These are phyloP conservation scores for Cheilosia urbana DNA, from an alignment of 2,888 invertebrate genomes.

Conservation along the genomic window DNA sequence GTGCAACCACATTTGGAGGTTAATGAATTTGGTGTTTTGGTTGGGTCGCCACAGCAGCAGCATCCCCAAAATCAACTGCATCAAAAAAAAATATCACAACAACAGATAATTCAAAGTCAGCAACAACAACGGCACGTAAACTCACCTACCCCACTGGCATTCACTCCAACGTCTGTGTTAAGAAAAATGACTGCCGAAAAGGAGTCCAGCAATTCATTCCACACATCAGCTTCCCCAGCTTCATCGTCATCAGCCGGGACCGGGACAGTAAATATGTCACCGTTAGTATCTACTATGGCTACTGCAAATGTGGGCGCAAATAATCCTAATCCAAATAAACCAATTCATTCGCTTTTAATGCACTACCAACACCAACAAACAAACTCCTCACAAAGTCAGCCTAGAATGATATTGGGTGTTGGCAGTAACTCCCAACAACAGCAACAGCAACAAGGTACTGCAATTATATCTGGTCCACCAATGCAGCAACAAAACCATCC, in stretches of 20 bases:
- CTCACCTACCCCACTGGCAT: constrained; percentile 90
- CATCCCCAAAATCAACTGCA: constrained; percentile 61
- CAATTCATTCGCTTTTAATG: constrained; percentile 68
- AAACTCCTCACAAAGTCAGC: constrained; percentile 75
- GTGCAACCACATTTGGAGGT: constrained; percentile 43
- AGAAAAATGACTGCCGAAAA: constrained; percentile 97
- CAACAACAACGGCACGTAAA: constrained; percentile 79
- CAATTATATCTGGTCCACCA: constrained; percentile 65
- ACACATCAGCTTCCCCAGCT: constrained; percentile 51
- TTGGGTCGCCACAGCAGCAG: constrained; percentile 65
- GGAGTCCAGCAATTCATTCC: constrained; percentile 83
- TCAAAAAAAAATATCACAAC: constrained; percentile 60
- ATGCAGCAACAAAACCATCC: constrained; percentile 67
- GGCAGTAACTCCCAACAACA: constrained; percentile 76
- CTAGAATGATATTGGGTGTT: constrained; percentile 82
- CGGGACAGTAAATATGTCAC: constrained; percentile 75
- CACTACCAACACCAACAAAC: constrained; percentile 76
- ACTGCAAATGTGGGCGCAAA: constrained; percentile 76
- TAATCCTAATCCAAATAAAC: constrained; percentile 76
- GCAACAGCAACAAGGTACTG: constrained; percentile 67
- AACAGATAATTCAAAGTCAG: constrained; percentile 76
- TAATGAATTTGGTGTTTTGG: constrained; percentile 35
- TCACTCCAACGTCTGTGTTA: constrained; percentile 96
- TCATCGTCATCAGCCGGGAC: constrained; percentile 61
- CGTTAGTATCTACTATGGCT: constrained; percentile 77